These are phyloP conservation scores for Tenrec ecaudatus DNA, from an alignment of 2,113 vertebrate species.

Conservation along the genomic window DNA sequence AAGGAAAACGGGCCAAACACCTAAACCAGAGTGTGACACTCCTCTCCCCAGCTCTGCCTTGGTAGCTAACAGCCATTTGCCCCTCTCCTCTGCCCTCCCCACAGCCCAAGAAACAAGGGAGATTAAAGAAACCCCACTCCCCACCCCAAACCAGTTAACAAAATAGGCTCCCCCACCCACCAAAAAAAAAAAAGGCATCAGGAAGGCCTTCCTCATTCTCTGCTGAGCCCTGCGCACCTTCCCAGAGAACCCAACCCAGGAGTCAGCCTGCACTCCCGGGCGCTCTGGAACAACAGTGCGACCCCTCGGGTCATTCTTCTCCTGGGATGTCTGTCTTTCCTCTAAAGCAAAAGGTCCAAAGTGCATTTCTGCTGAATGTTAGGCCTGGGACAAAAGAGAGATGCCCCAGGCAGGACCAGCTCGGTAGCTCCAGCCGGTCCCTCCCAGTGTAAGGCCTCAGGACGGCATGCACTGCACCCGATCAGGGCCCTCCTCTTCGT, in stretches of 20 bases:
- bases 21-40: constrained; percentile 65
- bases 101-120: constrained; percentile 68
- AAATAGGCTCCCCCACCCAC: constrained; percentile 34
- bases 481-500: constrained; percentile 94
- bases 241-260: constrained; percentile 33
- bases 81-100: neutral
- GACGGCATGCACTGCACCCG: constrained; percentile 98
- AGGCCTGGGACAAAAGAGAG: constrained; percentile 54
- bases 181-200: neutral
- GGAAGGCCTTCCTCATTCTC: constrained; percentile 56
- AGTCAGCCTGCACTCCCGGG: constrained; percentile 32
- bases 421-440: constrained; percentile 65
- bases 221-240: constrained; percentile 63
- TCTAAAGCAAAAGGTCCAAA: constrained; percentile 81
- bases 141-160: constrained; percentile 71
- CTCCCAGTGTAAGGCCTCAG: constrained; percentile 84
- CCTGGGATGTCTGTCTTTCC: constrained; percentile 69
- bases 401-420: constrained; percentile 63
- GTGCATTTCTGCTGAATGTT: constrained; percentile 77
- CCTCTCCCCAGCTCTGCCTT: constrained; percentile 42
- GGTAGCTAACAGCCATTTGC: constrained; percentile 55
- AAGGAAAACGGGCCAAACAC: constrained; percentile 49
- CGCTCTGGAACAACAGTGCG: constrained; percentile 50
- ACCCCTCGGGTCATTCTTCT: constrained; percentile 60
- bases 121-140: constrained; percentile 64